Evolutionary conservation across 2,888 invertebrate genomes (phyloP), one percentile per base, ranked within the genome.

Genomic region (Drosophila longiperda): DNA sequence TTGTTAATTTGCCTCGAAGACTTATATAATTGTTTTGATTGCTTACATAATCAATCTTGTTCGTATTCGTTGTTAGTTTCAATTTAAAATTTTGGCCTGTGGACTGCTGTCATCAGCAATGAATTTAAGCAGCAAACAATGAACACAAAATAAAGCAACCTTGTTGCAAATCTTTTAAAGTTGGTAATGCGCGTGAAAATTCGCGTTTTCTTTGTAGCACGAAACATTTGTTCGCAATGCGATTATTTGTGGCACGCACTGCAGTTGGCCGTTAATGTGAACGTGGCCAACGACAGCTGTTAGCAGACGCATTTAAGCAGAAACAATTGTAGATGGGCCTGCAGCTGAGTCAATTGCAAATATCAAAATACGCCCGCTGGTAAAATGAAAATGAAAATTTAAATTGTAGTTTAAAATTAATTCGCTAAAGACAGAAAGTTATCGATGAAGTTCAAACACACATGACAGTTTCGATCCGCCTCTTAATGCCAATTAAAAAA

Each of bases 211-310:
- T 70, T 62, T 26, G n/a, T 3, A 4, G 40, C 54, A 55, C 40
- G 50, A 2, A 48, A 15, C 48, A 34, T 53, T 33, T 23, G 8
- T 15, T 23, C 62, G 11, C n/a, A 42, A 26, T 63, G 59, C 38
- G 48, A 57, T 52, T 34, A 61, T 63, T 65, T 67, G 73, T 52
- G 73, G 73, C 76, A 73, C 73, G 78, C 67, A 57, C 50, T 61
- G 78, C 78, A 77, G 67, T 76, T 62, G 73, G 57, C 67, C 55
- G 48, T 57, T 45, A 60, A 58, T 57, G 62, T 64, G 49, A 61
- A 53, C 55, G 45, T 52, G 65, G 65, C 71, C 53, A 59, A 48
- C 40, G 57, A 52, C 62, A 73, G 53, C 73, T 66, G 63, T 55
- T 36, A 53, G 57, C 59, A 58, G 48, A 60, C 66, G 48, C 58